Conservation (phyloP, 2,113 vertebrate genomes). For the Gobio gobio region DNA sequence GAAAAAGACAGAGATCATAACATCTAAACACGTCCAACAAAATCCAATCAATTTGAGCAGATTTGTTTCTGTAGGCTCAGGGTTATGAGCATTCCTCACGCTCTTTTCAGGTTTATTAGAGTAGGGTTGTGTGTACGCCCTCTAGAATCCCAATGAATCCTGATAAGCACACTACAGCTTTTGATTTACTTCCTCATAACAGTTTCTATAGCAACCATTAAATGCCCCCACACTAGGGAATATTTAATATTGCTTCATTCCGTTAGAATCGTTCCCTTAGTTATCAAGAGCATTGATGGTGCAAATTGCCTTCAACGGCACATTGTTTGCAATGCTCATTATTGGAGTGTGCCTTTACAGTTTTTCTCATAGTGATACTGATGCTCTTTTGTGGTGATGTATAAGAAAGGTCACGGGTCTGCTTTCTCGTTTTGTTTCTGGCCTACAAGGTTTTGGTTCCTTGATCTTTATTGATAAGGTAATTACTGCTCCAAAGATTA, state of each 20-base stretch:
- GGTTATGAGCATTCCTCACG: background rate
- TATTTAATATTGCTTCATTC: constrained; percentile 18
- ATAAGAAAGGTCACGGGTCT: background rate
- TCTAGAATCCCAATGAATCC: constrained; percentile 33
- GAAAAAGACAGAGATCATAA: constrained; percentile 4
- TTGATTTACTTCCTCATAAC: constrained; percentile 44
- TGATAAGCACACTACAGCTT: constrained; percentile 33
- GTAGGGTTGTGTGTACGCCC: background rate
- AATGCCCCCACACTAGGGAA: constrained; percentile 40
- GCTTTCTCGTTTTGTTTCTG: constrained; percentile 7
- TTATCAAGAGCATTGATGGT: background rate
- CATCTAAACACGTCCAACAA: constrained; percentile 3
- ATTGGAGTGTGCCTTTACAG: background rate
- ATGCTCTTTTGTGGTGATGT: constrained; percentile 13
- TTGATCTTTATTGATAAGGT: constrained; percentile 60
- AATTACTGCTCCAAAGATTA: constrained; percentile 56
- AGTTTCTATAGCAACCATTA: constrained; percentile 55
- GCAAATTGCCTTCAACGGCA: background rate
- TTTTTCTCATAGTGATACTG: background rate
- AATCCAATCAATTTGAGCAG: constrained; percentile 9
- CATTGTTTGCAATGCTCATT: constrained; percentile 8
- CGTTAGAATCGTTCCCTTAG: constrained; percentile 36
- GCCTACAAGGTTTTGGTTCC: constrained; percentile 46
- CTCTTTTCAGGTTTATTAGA: constrained; percentile 22
- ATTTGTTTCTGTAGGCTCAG: background rate